phyloP scores from a whole-genome alignment of 2,797 vertebrate species.

The Tolypeutes matacus region DNA sequence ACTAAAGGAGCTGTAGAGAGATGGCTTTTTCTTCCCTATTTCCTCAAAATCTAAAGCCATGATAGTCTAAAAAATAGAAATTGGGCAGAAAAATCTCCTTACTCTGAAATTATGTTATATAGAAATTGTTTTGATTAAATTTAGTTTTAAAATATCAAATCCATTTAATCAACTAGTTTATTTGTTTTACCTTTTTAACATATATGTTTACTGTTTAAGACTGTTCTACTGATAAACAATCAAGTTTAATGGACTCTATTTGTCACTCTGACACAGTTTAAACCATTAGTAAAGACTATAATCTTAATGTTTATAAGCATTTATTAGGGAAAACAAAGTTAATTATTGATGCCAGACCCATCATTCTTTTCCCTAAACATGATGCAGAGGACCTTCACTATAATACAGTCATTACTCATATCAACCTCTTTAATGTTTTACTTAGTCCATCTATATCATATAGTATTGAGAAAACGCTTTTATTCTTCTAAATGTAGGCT shows the following conservation, averaged over 20 bases:
- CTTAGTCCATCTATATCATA: neutral
- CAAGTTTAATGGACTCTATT: conserved; percentile 75
- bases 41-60: conserved; percentile 59
- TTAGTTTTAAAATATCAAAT: conserved; percentile 57
- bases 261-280: conserved; percentile 70
- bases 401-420: conserved; percentile 8
- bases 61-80: neutral
- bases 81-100: conserved; percentile 44
- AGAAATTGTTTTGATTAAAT: conserved; percentile 67
- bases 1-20: neutral
- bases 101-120: conserved; percentile 29
- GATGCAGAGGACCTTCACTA: conserved; percentile 44
- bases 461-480: neutral
- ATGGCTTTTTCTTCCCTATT: neutral
- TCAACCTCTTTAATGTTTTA: conserved; percentile 11
- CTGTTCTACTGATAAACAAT: conserved; percentile 69
- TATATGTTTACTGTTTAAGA: conserved; percentile 66
- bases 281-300: conserved; percentile 45
- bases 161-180: conserved; percentile 56
- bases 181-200: conserved; percentile 65
- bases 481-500: neutral
- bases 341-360: conserved; percentile 67
- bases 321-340: conserved; percentile 65
- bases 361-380: conserved; percentile 66
- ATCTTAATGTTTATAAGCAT: conserved; percentile 55